Evolutionary conservation across 2,797 vertebrate genomes (phyloP).

Genomic region (Amazonetta brasiliensis): DNA sequence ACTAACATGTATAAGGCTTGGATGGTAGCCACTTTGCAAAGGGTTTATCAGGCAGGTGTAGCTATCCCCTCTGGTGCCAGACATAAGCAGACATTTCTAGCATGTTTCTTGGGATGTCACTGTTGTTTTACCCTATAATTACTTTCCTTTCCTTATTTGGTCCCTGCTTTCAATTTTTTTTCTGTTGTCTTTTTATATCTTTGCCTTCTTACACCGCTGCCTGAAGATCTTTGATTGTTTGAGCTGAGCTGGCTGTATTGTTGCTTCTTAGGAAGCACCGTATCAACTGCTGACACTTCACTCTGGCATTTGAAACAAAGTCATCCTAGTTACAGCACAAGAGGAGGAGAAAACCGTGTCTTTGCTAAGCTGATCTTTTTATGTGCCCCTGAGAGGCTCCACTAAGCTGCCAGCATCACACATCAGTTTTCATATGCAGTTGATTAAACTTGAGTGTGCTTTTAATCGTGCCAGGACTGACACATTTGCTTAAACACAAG

Average conservation of each 20-base stretch:
- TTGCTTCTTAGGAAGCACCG: background rate
- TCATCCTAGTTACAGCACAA: background rate
- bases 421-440: background rate
- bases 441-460: background rate
- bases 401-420: background rate
- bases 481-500: background rate
- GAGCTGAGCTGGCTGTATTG: background rate
- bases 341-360: background rate
- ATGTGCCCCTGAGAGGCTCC: background rate
- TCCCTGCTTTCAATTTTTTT: background rate
- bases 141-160: background rate
- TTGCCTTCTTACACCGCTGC: background rate
- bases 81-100: background rate
- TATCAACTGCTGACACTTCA: fast-evolving
- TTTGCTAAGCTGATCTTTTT: background rate
- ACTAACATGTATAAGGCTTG: background rate
- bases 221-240: background rate
- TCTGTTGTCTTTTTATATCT: background rate
- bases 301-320: background rate
- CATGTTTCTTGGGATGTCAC: background rate
- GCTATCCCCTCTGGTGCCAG: background rate
- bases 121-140: background rate
- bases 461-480: background rate
- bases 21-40: background rate
- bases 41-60: background rate